Evolutionary conservation across 2,113 vertebrate species (phyloP), one percentile per base, ranked within the genome.

Genomic region (Aviceda subcristata): DNA sequence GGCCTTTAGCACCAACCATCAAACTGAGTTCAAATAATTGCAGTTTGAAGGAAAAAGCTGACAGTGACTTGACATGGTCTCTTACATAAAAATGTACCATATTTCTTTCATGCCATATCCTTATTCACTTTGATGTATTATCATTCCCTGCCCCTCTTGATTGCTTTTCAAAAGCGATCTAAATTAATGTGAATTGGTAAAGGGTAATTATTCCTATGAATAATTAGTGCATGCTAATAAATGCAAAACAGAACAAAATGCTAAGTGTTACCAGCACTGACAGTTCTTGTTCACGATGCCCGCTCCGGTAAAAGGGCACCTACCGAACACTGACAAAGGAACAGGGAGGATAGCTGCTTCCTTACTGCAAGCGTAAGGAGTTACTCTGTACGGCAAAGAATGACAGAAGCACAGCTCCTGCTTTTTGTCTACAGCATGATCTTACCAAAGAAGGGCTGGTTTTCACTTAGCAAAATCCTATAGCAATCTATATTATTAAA

Each of bases 111-210:
- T 64, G 77, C 78, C 69, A 4, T 9, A 11, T 66, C 86, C 92
- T 91, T 93, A 88, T 22, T 92, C 84, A 84, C 91, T 98, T 97
- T 98, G 97, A 97, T 97, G 94, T 89, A 87, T 92, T 94, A 97
- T 96, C 92, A 57, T 80, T 94, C 96, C 96, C 95, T 95, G 81
- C 93, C 91, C 86, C 94, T 95, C 97, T 80, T 96, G 96, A 98
- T 96, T 98, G 98, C 97, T 98, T 98, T 97, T 98, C 93, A 98
- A 97, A 98, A 97, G 93, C 57, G 13, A 97, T 96, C 97, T 97
- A 97, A 98, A 98, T 97, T 95, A 96, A 98, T 88, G 74, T 23
- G 55, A 97, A 95, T 88, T 95, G 95, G 97, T 94, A 97, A 96
- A 97, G 95, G 97, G 87, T 89, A 98, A 98, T 98, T 96, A 97